Base-by-base conservation (phyloP, 2,888 invertebrate genomes). In the Nebria brevicollis region DNA sequence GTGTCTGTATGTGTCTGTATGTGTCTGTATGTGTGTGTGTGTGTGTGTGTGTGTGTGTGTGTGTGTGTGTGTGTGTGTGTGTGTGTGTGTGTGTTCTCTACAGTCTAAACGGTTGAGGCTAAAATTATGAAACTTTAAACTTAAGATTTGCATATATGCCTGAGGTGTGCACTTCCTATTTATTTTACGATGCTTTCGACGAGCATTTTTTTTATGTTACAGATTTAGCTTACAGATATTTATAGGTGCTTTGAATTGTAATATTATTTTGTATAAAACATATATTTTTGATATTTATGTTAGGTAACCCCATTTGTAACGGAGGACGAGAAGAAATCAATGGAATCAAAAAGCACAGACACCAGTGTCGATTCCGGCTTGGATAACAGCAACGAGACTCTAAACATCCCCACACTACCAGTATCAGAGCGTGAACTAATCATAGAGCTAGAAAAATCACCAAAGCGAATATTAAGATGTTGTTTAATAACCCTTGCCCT, bases 401-500 rank as follows among this genome's bases (percentile, higher is more conserved):
- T 80, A 7, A 75, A 80, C n/a, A 85, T 88, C 7, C 86, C 87
- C 5, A 86, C 84, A 80, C 82, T 86, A 75, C 86, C 86, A 65
- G 43, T 65, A 15, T 81, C 81, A 43, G 81, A 81, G 73, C 13
- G 80, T 77, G 85, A 84, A 72, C 82, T 85, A n/a, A 84, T 85
- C 70, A 84, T 85, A 26, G 83, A 84, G 68, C 85, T 85, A 54
- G 82, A 82, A 10, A 86, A 86, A 77, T 85, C 86, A 2, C 86
- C 87, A 66, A 87, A 89, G 82, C 88, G 89, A 83, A 84, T 88
- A 13, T 84, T 89, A 83, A 86, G 90, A 65, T 89, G 89, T 79
- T 85, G 90, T 68, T 85, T 91, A 20, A 87, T 90, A 68, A 88
- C 90, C 68, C 83, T 90, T 15, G 91, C 92, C 1, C 87, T 92